Base-by-base conservation (phyloP, 2,888 invertebrate genomes). In the Torymus texanus region DNA sequence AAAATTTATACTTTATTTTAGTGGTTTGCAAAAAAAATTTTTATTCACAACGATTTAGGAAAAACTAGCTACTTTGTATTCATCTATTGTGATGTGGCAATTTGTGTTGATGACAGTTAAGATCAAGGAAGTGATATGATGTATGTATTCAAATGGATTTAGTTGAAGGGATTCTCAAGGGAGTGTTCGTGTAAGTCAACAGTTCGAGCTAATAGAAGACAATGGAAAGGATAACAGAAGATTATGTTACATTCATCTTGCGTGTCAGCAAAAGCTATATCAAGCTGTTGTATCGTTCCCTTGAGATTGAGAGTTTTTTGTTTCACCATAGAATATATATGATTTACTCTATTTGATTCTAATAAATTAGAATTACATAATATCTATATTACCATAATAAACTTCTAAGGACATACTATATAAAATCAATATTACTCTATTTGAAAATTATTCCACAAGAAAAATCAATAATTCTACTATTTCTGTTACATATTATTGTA, bases 51-150 rank as follows among this genome's bases (percentile, higher is more conserved):
- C 5, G 3, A 24, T 67, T 5, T 61, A 61, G 5, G 61, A 11
- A 21, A 21, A 24, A 61, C 12, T 62, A 8, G 24, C 11, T 11
- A 21, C 12, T 21, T 59, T 11, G 58, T n/a, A 11, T 41, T 41
- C 16, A 14, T 12, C 50, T 63, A n/a, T 16, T 16, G 41, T 2
- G 41, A 63, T 29, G 16, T 11, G 41, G 41, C n/a, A 41, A 63
- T 63, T 63, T 29, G 16, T 63, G 50, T 63, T 63, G 63, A 16
- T 41, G 63, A 63, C 16, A 55, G 63, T 16, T 29, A n/a, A 63
- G n/a, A 63, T 63, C 63, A n/a, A 63, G 29, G 41, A 12, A 61
- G 18, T 24, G 24, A 14, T 21, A 61, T 61, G 14, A 21, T 13
- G 12, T 4, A 61, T 61, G 29, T 41, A n/a, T 29, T 63, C 63